Evolutionary conservation across 2,113 vertebrate species (phyloP).

Genomic region (Haemorhous mexicanus): DNA sequence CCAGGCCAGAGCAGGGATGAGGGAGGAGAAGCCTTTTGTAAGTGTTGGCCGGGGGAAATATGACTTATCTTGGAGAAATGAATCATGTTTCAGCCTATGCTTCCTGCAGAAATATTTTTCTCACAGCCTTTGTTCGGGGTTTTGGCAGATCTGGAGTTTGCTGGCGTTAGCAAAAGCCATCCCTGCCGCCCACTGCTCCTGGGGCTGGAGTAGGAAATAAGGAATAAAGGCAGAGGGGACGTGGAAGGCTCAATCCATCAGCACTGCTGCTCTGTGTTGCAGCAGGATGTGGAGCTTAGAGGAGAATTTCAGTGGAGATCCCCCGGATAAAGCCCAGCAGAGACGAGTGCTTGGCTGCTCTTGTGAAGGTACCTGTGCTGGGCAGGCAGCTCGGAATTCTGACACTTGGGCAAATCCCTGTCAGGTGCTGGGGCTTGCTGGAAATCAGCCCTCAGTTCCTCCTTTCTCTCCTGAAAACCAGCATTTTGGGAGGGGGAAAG

Average conservation of each 20-base stretch:
- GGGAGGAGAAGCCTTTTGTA: background rate
- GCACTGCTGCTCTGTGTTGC: background rate
- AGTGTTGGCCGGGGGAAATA: background rate
- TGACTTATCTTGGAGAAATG: slow-evolving; percentile 30
- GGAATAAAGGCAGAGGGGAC: background rate
- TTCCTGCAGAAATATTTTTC: slow-evolving; percentile 55
- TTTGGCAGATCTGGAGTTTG: slow-evolving; percentile 49
- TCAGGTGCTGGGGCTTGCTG: background rate
- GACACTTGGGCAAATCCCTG: background rate
- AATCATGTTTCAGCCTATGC: slow-evolving; percentile 39
- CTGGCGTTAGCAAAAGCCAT: slow-evolving; percentile 26
- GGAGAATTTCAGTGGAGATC: background rate
- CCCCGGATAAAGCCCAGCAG: background rate
- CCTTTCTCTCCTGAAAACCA: background rate
- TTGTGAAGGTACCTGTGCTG: background rate
- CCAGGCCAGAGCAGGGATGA: background rate
- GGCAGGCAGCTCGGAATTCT: background rate
- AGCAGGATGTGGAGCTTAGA: background rate
- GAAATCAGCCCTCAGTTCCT: background rate
- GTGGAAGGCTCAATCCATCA: background rate
- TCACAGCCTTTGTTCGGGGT: slow-evolving; percentile 43
- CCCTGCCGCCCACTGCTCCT: background rate
- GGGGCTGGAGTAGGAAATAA: slow-evolving; percentile 6
- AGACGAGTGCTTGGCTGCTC: background rate
- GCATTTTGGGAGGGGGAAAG: background rate